Base-by-base conservation (phyloP, 2,888 invertebrate genomes). In the Phaonia tiefii region DNA sequence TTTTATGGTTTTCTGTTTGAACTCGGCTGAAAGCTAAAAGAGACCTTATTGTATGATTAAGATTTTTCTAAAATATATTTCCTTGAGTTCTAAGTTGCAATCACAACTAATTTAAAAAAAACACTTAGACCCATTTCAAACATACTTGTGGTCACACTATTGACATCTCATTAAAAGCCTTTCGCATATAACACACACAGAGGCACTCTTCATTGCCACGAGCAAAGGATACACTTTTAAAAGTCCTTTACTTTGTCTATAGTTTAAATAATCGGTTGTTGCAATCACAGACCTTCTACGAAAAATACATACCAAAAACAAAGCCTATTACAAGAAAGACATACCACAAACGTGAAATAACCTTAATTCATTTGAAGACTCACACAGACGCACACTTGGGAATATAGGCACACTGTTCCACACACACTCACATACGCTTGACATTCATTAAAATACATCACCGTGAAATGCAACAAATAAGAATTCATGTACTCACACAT, bases 191-290 rank as follows among this genome's bases (percentile, higher is more conserved):
- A 17, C n/a, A 26, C n/a, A n/a, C n/a, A n/a, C n/a, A n/a, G n/a
- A n/a, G 10, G 17, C 17, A 22, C 31, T 39, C 20, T 39, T 20
- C 51, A 11, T 51, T 20, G 22, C 22, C 39, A 42, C 39, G 13
- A 31, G 42, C 63, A 63, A 63, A 63, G 63, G 22, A 37, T 42
- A 63, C 17, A 63, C 31, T 63, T 63, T 63, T 42, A 63, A 63
- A 42, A 22, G 63, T 63, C 63, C 63, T 63, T 63, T 63, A 63
- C 63, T 63, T 63, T 63, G 63, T 11, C 15, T 22, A 42, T 39
- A 42, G 63, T 63, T 63, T 63, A 17, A 63, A 63, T 63, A 63
- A 63, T 63, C 63, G 63, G 22, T 63, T 63, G 63, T 17, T 20
- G 63, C 63, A 63, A 63, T 63, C 63, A 20, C 42, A 42, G 63